Evolutionary conservation across 2,888 invertebrate genomes (phyloP), one percentile per base, ranked within the genome.

Genomic region (Caprella mutica): DNA sequence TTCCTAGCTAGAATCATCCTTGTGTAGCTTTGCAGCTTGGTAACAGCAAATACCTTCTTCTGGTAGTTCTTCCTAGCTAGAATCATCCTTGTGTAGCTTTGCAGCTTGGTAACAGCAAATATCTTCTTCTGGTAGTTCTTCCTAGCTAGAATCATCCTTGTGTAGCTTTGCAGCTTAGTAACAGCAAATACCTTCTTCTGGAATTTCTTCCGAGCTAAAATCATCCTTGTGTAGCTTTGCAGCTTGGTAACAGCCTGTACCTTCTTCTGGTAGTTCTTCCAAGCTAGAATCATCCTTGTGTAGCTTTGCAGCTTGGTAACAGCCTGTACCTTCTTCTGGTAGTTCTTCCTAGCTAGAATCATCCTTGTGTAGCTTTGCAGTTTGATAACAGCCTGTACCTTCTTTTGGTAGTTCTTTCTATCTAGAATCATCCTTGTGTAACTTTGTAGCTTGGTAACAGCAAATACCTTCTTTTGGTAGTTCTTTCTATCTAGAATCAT

Each of bases 11-110:
- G 38, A 12, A 27, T 30, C 24, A 40, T 27, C 3, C 51, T 50
- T 14, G 51, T n/a, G 17, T 51, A 51, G 29, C 38, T 40, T 24
- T 56, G 58, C 1, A 58, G 40, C 8, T 42, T 21, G 2, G 51
- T 9, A 21, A 38, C 30, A 8, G 50, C 58, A 17, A 48, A 24
- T 9, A 21, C 24, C 24, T 46, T 39, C 30, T 39, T 26, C 5
- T 33, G n/a, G 42, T 50, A 58, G 19, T 48, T 27, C 21, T 39
- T 46, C 30, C 50, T 48, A 14, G 29, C 29, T 2, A 48, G 14
- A 14, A 29, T 26, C 30, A 29, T 48, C 17, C 19, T 48, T 30
- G 29, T 9, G 29, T 29, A 24, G 2, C 19, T 48, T 17, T 48
- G 48, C 6, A 30, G 12, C 12, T 3, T 30, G 29, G 48, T 48